Base-by-base conservation (phyloP, 1,140 invertebrate species). In the Caenorhabditis latens region DNA sequence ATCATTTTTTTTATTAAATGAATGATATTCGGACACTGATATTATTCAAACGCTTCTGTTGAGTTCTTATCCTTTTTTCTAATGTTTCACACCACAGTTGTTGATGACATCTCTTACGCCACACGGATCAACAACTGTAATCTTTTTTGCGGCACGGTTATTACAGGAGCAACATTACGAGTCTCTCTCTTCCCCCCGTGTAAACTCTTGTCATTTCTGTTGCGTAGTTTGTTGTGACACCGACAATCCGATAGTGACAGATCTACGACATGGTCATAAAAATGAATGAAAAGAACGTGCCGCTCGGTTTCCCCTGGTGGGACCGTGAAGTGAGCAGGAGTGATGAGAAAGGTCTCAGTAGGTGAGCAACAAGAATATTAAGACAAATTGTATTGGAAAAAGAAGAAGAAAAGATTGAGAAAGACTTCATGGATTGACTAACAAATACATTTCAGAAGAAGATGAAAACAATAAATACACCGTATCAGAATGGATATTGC, bases 41-140 rank as follows among this genome's bases (percentile, higher is more conserved):
- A 32, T 32, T 32, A 32, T 32, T 32, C 32, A 32, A 32, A 32
- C 32, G 0, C 32, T 32, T 32, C 32, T 32, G 0, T 32, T 32
- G 32, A 1, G 32, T 32, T 32, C 32, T 32, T 32, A 32, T 32
- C 32, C 32, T 0, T 32, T 32, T 32, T 32, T 32, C 32, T 32
- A 32, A 32, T 32, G 24, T 21, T 71, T 71, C 71, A 79, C 61
- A 63, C 61, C 61, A 63, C 71, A 79, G 71, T 79, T 79, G 71
- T 50, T 79, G 71, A 79, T 79, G 71, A 79, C n/a, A 79, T 79
- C 71, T 79, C 71, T 79, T 79, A 79, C 71, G 71, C 71, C 71
- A 79, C 16, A 65, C 61, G 42, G 65, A 43, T 79, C 71, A 48
- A 48, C 43, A 79, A 79, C 46, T 50, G 71, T 79, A 79, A 50